Evolutionary conservation across 2,113 vertebrate genomes (phyloP), one percentile per base, ranked within the genome.

Genomic region (Astatotilapia flaviijosephi): DNA sequence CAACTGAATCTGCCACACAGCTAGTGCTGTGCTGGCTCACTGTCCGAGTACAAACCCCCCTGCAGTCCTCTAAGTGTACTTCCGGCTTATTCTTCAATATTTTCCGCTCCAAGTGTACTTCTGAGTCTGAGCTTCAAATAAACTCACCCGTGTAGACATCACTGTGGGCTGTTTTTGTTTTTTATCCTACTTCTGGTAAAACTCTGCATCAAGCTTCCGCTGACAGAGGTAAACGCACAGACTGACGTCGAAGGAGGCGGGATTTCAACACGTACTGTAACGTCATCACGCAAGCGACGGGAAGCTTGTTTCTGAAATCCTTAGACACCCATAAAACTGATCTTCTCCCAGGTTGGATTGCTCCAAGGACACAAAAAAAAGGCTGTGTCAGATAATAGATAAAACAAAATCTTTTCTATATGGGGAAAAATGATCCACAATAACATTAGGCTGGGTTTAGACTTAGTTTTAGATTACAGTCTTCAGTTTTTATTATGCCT

Each of bases 101-200:
- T 49, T 40, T 21, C 10, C 23, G 2, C 6, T 15, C 3, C 6
- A 6, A 19, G 1, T 15, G 60, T 65, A 65, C 33, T 65, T 65
- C 60, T 65, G 33, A 65, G 33, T 65, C 10, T 37, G 19, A 65
- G 60, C 60, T 19, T 85, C 3, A 45, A 31, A 60, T 13, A 9
- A 80, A 94, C 96, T 96, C 84, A 96, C 96, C 95, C 90, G 91
- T 21, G 70, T 26, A n/a, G 90, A 83, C 96, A 95, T 95, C 75
- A 83, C 93, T 88, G 88, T 54, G 83, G 81, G 42, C 5, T 73
- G 21, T 73, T 77, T 77, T 83, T 13, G 73, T 55, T 47, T n/a
- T 84, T 53, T 13, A 37, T 10, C 31, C 55, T 33, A 1, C 53
- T 89, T 93, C 65, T 84, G 89, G 42, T 33, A 81, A n/a, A 89